These are phyloP conservation scores for Papilio machaon DNA, from an alignment of 1,140 invertebrate species.

Conservation along the genomic window DNA sequence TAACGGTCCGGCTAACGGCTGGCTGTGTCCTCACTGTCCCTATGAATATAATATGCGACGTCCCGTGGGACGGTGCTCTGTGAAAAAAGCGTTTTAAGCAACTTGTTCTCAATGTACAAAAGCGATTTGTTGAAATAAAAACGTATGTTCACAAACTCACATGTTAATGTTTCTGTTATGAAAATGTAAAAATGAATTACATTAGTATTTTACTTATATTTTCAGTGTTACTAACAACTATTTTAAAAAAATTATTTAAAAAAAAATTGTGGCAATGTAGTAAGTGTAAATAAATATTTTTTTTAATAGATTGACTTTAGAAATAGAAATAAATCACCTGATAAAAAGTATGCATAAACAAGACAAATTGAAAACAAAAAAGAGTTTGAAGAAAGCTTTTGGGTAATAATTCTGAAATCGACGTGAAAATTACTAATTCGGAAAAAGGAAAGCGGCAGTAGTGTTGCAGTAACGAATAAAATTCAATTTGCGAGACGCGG, in stretches of 20 bases:
- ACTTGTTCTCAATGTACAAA: slow-evolving; percentile 9
- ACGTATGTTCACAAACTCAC: neutral
- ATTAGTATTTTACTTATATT: no score
- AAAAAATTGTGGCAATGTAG: no score
- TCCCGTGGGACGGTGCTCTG: slow-evolving; percentile 20
- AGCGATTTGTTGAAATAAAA: slow-evolving; percentile 9
- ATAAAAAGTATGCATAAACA: no score
- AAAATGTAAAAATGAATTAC: neutral
- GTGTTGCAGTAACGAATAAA: slow-evolving; percentile 73
- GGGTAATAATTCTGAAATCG: slow-evolving; percentile 8
- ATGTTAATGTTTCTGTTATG: neutral
- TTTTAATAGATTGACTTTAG: no score
- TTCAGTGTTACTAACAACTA: no score
- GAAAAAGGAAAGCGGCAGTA: slow-evolving; percentile 31
- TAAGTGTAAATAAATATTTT: no score
- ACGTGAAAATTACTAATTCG: slow-evolving; percentile 14
- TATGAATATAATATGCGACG: slow-evolving; percentile 32
- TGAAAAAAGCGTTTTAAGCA: slow-evolving; percentile 28
- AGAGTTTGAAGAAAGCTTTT: neutral
- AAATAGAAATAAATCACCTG: no score
- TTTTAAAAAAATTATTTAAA: no score
- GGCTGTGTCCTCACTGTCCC: slow-evolving; percentile 19
- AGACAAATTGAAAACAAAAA: neutral
- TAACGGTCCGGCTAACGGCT: neutral
- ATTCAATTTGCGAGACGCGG: slow-evolving; percentile 76